Evolutionary conservation across 2,888 invertebrate species (phyloP), one percentile per base, ranked within the genome.

Genomic region (Rhopalosiphum nymphaeae): DNA sequence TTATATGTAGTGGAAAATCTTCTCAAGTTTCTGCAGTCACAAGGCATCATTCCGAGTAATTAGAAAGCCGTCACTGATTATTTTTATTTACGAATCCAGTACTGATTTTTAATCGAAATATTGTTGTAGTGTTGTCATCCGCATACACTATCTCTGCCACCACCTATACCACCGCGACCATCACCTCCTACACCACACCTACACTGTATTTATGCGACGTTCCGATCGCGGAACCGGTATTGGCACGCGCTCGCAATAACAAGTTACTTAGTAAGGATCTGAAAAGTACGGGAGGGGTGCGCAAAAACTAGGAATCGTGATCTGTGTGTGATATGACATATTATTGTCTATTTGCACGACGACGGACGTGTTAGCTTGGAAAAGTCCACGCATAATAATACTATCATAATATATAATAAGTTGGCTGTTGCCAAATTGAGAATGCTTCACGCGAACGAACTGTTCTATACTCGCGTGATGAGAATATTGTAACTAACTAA

Each of bases 161-260:
- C 3, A 57, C 56, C 56, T 53, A 53, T 16, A 56, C 56, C 25
- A 56, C 56, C 56, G 26, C 7, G n/a, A n/a, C n/a, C 11, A 11
- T 7, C 67, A 36, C 78, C 36, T 5, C 21, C 78, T 44, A 42
- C 44, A 46, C 86, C 86, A 29, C 46, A 46, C 86, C 44, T 26
- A 78, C 78, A 2, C 57, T 2, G 21, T 78, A 21, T 78, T 29
- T 46, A 46, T 46, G 46, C 16, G 86, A 44, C 86, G 86, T 44
- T 86, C 7, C 4, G n/a, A 86, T 86, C 57, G 61, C 86, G 46
- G 86, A 92, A 92, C 86, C n/a, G 86, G 57, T 61, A 61, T 92
- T 86, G 36, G 86, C 86, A 87, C 91, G 91, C 86, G 91, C 13
- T 61, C 26, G 86, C 86, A 92, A 92, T 61, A 61, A 86, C 86